phyloP scores from a whole-genome alignment of 2,797 vertebrate species.

The Selene dorsalis region DNA sequence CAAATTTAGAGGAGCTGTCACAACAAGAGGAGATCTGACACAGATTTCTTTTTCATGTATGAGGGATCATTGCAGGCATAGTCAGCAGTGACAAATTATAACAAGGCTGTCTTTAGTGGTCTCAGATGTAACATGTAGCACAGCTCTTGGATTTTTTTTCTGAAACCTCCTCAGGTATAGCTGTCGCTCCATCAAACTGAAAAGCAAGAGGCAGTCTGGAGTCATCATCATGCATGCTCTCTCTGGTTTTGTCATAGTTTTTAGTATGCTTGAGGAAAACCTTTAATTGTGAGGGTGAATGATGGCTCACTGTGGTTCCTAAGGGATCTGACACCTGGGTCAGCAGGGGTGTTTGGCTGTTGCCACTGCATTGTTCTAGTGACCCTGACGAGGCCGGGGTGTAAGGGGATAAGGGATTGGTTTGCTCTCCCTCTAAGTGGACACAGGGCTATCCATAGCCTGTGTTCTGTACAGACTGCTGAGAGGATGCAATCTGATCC shows the following conservation, averaged over 20 bases:
- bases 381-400: conserved; percentile 75
- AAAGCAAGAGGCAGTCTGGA: conserved; percentile 9
- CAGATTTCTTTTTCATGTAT: conserved; percentile 55
- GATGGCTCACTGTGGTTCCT: conserved; percentile 68
- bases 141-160: conserved; percentile 24
- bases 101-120: neutral
- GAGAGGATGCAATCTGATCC: conserved; percentile 84
- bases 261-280: conserved; percentile 35
- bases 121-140: neutral
- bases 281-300: conserved; percentile 30
- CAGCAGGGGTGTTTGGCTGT: conserved; percentile 77
- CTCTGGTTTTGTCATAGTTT: conserved; percentile 30
- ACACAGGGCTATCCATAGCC: conserved; percentile 79
- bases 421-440: conserved; percentile 82
- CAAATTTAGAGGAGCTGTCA: conserved; percentile 61
- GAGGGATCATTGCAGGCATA: conserved; percentile 20
- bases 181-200: neutral
- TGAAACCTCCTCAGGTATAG: neutral
- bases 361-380: conserved; percentile 77
- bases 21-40: conserved; percentile 54
- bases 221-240: conserved; percentile 46
- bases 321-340: conserved; percentile 78
- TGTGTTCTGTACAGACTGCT: conserved; percentile 64
- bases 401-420: conserved; percentile 83
- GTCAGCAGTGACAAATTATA: conserved; percentile 23